Percentiles rank a stretch among this genome's conserved stretches.
Conservation (phyloP, 2,888 invertebrate species). For the Hecatera dysodea region DNA sequence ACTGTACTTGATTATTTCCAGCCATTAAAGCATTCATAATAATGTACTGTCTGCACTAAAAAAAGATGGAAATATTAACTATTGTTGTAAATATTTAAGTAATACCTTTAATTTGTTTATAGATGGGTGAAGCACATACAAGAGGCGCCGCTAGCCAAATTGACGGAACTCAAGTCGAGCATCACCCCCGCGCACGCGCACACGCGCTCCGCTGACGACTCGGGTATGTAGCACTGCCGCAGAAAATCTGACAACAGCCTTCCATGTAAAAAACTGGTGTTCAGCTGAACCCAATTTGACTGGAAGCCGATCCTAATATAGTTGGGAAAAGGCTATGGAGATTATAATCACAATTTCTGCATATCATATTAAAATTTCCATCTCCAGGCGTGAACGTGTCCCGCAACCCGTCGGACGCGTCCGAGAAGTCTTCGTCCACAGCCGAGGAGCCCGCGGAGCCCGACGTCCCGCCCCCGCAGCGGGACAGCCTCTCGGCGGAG, state of each 20-base stretch:
- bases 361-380: too few relatives aligned
- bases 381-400: constrained; percentile 83
- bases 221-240: constrained; percentile 69
- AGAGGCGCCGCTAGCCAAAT: constrained; percentile 83
- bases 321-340: too few relatives aligned
- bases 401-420: constrained; percentile 87
- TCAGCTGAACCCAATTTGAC: too few relatives aligned
- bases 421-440: constrained; percentile 72
- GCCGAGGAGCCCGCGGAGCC: constrained; percentile 68
- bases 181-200: constrained; percentile 78
- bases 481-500: constrained; percentile 66
- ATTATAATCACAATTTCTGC: too few relatives aligned
- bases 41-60: too few relatives aligned
- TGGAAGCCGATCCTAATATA: too few relatives aligned
- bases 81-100: too few relatives aligned
- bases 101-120: not conserved
- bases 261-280: too few relatives aligned
- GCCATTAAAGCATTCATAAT: too few relatives aligned
- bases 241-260: too few relatives aligned
- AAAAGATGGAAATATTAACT: too few relatives aligned
- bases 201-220: constrained; percentile 80
- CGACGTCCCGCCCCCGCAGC: constrained; percentile 64
- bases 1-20: too few relatives aligned
- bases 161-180: constrained; percentile 79
- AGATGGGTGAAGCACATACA: constrained; percentile 88